A percentile compares a stretch with the other conserved stretches of the same genome.
Evolutionary conservation across 2,113 vertebrate species (phyloP).

Genomic region (Rhabdomys dilectus): DNA sequence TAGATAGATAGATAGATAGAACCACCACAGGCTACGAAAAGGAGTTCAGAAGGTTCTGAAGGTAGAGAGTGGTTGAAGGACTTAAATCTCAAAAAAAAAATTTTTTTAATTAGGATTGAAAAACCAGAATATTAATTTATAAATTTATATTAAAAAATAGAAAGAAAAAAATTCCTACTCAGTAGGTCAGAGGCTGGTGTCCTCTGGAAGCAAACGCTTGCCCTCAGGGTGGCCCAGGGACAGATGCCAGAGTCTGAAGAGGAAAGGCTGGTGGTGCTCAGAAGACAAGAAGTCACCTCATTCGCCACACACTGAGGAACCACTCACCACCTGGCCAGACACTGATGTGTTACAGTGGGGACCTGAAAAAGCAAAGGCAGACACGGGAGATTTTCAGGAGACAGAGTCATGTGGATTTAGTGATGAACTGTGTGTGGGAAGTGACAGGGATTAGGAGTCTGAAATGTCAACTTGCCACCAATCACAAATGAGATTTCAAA

Average conservation of each 20-base stretch:
- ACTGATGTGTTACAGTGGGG: background rate
- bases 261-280: background rate
- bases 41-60: background rate
- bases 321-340: background rate
- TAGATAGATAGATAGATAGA: background rate
- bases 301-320: background rate
- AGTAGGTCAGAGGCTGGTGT: background rate
- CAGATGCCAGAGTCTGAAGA: background rate
- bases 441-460: background rate
- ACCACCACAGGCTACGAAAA: background rate
- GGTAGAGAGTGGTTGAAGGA: background rate
- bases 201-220: background rate
- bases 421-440: background rate
- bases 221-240: background rate
- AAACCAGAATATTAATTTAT: background rate
- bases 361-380: background rate
- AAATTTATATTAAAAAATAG: background rate
- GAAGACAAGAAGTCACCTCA: background rate
- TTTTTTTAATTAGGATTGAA: conserved; percentile 19
- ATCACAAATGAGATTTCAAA: background rate
- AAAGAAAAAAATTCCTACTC: background rate
- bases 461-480: background rate
- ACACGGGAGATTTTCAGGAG: background rate
- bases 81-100: background rate
- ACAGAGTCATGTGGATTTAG: background rate